Percentiles rank a stretch among this genome's conserved stretches.
phyloP scores from a whole-genome alignment of 2,797 vertebrate species.

The Meda fulgida region DNA sequence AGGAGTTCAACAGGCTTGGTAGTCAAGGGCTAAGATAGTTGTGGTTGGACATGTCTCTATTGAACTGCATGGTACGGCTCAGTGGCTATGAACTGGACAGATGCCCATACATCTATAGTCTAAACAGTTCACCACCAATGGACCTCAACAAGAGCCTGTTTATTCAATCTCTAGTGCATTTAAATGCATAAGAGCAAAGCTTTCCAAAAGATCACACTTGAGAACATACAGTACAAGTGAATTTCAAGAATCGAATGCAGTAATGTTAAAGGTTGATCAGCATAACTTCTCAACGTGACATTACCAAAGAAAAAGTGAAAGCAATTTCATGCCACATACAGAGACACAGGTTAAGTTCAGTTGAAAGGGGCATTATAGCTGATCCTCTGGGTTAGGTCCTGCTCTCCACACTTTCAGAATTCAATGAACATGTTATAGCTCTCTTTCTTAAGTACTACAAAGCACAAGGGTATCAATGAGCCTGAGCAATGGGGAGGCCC shows the following conservation, averaged over 20 bases:
- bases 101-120: slow-evolving; percentile 64
- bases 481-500: slow-evolving; percentile 54
- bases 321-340: slow-evolving; percentile 12
- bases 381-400: slow-evolving; percentile 17
- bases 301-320: neutral
- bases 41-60: slow-evolving; percentile 77
- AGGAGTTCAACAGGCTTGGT: slow-evolving; percentile 76
- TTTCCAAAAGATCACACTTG: neutral
- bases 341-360: slow-evolving; percentile 5
- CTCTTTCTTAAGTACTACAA: slow-evolving; percentile 38
- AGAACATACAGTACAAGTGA: neutral
- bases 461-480: slow-evolving; percentile 61
- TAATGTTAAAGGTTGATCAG: neutral
- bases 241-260: neutral
- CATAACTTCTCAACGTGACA: neutral
- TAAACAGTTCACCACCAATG: slow-evolving; percentile 64
- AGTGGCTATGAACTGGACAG: slow-evolving; percentile 73
- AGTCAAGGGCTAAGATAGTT: slow-evolving; percentile 73
- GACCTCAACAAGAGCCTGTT: slow-evolving; percentile 66
- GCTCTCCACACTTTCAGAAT: slow-evolving; percentile 33
- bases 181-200: slow-evolving; percentile 49
- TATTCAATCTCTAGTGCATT: slow-evolving; percentile 65
- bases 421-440: slow-evolving; percentile 17
- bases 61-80: slow-evolving; percentile 72
- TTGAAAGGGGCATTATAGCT: slow-evolving; percentile 11